Evolutionary conservation across 2,113 vertebrate genomes (phyloP), one percentile per base, ranked within the genome.

Genomic region (Callorhinus ursinus): DNA sequence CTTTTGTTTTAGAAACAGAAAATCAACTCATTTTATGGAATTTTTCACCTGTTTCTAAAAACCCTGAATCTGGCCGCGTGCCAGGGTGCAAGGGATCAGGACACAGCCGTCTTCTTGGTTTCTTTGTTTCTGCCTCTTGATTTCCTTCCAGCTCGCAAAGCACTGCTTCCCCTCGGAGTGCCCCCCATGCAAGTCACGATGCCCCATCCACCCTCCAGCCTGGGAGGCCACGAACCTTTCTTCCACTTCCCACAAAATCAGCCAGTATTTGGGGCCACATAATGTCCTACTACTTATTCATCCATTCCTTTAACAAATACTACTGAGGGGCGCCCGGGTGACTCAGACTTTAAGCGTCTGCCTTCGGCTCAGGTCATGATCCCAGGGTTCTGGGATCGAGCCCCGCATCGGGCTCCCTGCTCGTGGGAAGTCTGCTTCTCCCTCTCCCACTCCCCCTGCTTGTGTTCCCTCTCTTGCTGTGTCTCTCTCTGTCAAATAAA

Each of bases 1-100:
- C 42, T 39, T 97, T 80, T 49, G 80, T 82, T 94, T 65, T 53
- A 36, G 63, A 96, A 94, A 96, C 79, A 55, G 59, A 83, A 96
- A 88, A 81, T 69, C 72, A 19, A 51, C 16, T 81, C 67, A 16
- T 65, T 86, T 53, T 85, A n/a, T 67, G 21, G 16, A 67, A 28
- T 69, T 61, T 79, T 72, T 90, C 76, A 84, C 28, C 57, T 92
- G 61, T 83, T 96, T 94, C 89, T 81, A 31, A 94, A 90, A 93
- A 79, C 53, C 11, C 59, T 28, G 49, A n/a, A 4, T 79, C 85
- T 76, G 88, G n/a, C 85, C 11, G 8, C 2, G 0, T 13, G 71
- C 33, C 59, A 65, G 59, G 26, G 18, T 24, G 3, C 5, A 11
- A 69, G 57, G 24, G 31, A 2, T 76, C 22, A 61, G 33, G 67